phyloP scores from a whole-genome alignment of 2,888 invertebrate species.

The Deroplatys truncata region DNA sequence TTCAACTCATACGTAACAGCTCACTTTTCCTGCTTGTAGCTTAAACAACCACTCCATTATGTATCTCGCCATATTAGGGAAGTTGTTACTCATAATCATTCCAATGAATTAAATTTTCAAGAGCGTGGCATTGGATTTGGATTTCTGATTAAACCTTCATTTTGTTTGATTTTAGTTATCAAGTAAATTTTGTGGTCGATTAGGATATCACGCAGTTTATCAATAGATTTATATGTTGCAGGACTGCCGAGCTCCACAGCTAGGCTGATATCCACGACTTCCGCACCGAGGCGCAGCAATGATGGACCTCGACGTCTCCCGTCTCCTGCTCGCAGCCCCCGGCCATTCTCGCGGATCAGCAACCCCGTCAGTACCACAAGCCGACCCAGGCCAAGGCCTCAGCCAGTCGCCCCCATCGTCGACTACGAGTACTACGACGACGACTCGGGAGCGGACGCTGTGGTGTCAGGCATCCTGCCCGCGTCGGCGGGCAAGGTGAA shows the following conservation, averaged over 20 bases:
- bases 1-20: no score
- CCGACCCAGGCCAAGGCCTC: constrained; percentile 18
- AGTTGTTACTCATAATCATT: no score
- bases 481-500: constrained; percentile 53
- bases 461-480: constrained; percentile 48
- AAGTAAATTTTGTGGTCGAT: no score
- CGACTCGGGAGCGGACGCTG: constrained; percentile 33
- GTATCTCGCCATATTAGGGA: no score
- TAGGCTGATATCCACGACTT: not conserved
- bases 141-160: no score
- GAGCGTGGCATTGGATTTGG: not conserved
- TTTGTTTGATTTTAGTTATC: no score
- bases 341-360: constrained; percentile 20
- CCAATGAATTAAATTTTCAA: no score
- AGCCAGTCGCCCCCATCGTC: constrained; percentile 41
- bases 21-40: no score
- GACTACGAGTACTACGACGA: constrained; percentile 72
- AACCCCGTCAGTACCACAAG: not conserved
- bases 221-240: not conserved
- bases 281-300: not conserved
- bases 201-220: no score
- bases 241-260: not conserved
- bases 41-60: no score
- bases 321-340: constrained; percentile 31
- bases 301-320: not conserved